Base-by-base conservation (phyloP, 2,797 vertebrate species). In the Lerista edwardsae region DNA sequence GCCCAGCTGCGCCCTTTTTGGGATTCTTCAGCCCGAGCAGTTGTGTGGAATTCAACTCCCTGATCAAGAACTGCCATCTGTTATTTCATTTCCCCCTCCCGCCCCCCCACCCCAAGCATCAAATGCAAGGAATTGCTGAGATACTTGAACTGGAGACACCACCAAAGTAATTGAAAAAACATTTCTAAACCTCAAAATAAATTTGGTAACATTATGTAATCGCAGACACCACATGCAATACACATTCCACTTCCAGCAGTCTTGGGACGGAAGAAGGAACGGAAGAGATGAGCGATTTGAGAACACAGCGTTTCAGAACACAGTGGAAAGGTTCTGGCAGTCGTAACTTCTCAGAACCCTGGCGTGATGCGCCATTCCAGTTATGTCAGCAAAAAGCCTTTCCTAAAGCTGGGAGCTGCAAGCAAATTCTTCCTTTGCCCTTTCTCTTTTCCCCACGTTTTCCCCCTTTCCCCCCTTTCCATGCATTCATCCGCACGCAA, bases 131-230 rank as follows among this genome's bases (percentile, higher is more conserved):
- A 39, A 57, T 39, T 29, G 65, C 59, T 77, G 41, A 72, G 27
- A 25, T 72, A 41, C 64, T 12, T 19, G n/a, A 51, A 72, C 14
- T 44, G 62, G 19, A 65, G 51, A 36, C 47, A 44, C 34, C 61
- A 80, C 15, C 44, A 36, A n/a, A 31, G 27, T 73, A 85, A 65
- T 23, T 80, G 71, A 85, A 59, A 67, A 57, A 75, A 85, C 44
- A 67, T 74, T 57, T 39, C 41, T 21, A 41, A 36, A 23, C 34
- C 10, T 4, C 27, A 51, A 27, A 72, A 44, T 23, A 44, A 29
- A 41, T 34, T 47, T 17, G 19, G 75, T 39, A 36, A 72, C n/a
- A 25, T 80, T 67, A 36, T 29, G 6, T 75, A 85, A 80, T 62
- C 29, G 10, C 31, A 65, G 19, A 6, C 9, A 23, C 73, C 73